Evolutionary conservation across 2,113 vertebrate species (phyloP), one percentile per base, ranked within the genome.

Genomic region (Sinocyclocheilus rhinocerous): DNA sequence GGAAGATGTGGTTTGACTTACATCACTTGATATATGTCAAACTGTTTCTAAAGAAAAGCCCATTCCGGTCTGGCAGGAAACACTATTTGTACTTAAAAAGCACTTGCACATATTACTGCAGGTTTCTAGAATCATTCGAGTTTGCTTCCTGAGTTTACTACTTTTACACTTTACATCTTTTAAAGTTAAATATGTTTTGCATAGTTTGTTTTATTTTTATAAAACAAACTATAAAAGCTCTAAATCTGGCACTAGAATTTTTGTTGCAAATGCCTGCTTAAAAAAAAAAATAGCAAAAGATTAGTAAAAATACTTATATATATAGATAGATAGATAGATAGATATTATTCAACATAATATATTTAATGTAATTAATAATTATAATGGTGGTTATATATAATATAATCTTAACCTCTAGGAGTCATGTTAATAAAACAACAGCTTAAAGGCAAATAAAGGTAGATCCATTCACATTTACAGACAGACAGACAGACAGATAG

Each of bases 41-140:
- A 24, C 5, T 70, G 4, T 4, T 78, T 78, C 84, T 67, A 69
- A 45, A 55, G 84, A 78, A 69, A n/a, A 69, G 48, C 4, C 33
- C 10, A 52, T 29, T 26, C 52, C 22, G 26, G 29, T 45, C 76
- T 69, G 9, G 22, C 73, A 52, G 45, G 48, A 77, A 85, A 85
- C 15, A 24, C 15, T 67, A n/a, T 50, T 39, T 57, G 6, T 9
- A 5, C 50, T 72, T 48, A 4, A 42, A 42, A 10, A 11, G 4
- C 18, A 22, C 36, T 20, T 20, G 8, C 33, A 70, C 67, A 18
- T 16, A 69, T 39, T 2, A 39, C n/a, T 63, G 1, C 15, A 70
- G 16, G 67, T 36, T 15, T 67, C 26, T 67, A 67, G 13, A 20
- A 36, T 70, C 7, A 20, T 20, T 20, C 0, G 55, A 57, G 4